These are phyloP conservation scores for Drosophila baimaii DNA, from an alignment of 1,140 invertebrate genomes.

Conservation along the genomic window DNA sequence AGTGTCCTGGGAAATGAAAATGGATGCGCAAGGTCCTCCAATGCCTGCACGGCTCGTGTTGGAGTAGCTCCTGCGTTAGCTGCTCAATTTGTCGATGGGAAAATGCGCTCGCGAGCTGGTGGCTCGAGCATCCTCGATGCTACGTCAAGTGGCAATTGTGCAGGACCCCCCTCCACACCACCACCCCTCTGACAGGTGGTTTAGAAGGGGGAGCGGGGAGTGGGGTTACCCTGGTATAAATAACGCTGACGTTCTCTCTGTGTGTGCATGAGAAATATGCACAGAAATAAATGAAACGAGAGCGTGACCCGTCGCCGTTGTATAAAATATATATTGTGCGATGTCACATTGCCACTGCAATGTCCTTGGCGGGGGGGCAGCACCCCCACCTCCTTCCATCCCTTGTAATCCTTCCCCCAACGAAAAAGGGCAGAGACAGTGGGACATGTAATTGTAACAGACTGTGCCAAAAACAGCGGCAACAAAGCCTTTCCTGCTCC, in stretches of 20 bases:
- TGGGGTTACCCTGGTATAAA: conserved; percentile 8
- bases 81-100: conserved; percentile 58
- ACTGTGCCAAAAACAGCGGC: conserved; percentile 53
- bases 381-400: not conserved
- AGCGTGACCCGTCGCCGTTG: conserved; percentile 43
- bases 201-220: conserved; percentile 1
- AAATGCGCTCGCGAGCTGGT: not conserved
- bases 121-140: conserved; percentile 47
- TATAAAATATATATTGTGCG: conserved; percentile 45
- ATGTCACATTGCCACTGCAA: conserved; percentile 53
- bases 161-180: not conserved
- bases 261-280: conserved; percentile 28
- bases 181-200: conserved; percentile 15
- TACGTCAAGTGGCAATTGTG: conserved; percentile 47
- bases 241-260: conserved; percentile 42
- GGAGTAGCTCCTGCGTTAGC: conserved; percentile 38
- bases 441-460: conserved; percentile 52
- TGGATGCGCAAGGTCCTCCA: not conserved
- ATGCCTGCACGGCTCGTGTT: conserved; percentile 14
- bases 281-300: conserved; percentile 55
- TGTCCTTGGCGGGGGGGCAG: conserved; percentile 59
- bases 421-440: conserved; percentile 9
- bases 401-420: not conserved
- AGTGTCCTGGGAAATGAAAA: conserved; percentile 9
- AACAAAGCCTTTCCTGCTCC: conserved; percentile 28